Evolutionary conservation across 64 coral and sea anemone genomes (phyloP), one percentile per base, ranked within the genome.

Genomic region (Stichodactyla helianthus): DNA sequence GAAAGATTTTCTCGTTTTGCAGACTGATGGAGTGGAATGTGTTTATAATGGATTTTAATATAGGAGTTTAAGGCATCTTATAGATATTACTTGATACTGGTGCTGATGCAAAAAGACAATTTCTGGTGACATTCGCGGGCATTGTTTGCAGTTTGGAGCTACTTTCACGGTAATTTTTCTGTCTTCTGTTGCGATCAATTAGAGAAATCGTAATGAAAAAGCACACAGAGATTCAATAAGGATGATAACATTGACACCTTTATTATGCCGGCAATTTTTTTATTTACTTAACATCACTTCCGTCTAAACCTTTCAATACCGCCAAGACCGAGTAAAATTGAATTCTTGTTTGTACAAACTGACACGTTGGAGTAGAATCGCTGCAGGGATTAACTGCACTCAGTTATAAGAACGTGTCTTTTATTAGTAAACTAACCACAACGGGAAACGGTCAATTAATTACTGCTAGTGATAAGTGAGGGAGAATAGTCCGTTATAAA

Each of bases 401-500:
- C 68, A 74, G 68, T 27, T 74, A 11, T 31, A 23, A 74, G 25
- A 31, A 74, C 68, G 68, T 74, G 68, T 25, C 12, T 28, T 27
- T n/a, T 27, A 6, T 74, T 23, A 74, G 25, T 12, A 74, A 8
- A 5, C 22, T n/a, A 7, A 65, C 62, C 62, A 65, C 62, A 74
- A 31, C 12, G n/a, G 27, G 27, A 13, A 27, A 27, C 20, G 31
- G 22, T 65, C 22, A 74, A 26, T 74, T 74, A 74, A 31, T 74
- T 22, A 71, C 65, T 71, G 68, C 55, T 10, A 74, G 68, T 74
- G 68, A 74, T 74, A 74, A 74, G n/a, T 74, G 22, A n/a, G 68
- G 23, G 17, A 74, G 26, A 31, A 31, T 27, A 31, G 7, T 74
- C n/a, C 68, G 68, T 31, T 27, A 74, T 74, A 74, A 74, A 74